Evolutionary conservation across 2,797 vertebrate genomes (phyloP).

Genomic region (Brotula barbata): DNA sequence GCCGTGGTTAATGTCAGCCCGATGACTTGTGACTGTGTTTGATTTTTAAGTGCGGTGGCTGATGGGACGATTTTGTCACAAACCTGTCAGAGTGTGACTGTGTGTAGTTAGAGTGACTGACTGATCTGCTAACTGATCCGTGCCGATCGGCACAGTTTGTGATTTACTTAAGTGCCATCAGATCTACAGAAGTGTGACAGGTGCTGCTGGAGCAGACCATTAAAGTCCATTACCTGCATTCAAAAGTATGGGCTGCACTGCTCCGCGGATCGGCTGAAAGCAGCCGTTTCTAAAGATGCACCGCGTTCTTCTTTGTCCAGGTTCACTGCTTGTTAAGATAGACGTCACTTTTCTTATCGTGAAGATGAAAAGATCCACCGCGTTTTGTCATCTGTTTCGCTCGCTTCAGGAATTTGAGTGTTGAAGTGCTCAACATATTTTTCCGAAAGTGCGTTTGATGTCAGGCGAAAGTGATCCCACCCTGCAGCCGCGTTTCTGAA

Average conservation of each 20-base stretch:
- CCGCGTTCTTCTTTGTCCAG: slow-evolving; percentile 24
- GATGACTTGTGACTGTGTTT: slow-evolving; percentile 28
- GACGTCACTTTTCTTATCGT: too few species aligned
- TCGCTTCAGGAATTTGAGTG: too few species aligned
- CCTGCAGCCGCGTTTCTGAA: too few species aligned
- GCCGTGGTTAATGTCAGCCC: slow-evolving; percentile 51
- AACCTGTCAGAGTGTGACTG: background rate
- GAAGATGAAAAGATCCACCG: too few species aligned
- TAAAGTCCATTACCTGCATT: slow-evolving; percentile 43
- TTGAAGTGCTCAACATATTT: too few species aligned
- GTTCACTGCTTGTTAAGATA: too few species aligned
- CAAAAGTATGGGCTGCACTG: slow-evolving; percentile 23
- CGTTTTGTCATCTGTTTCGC: too few species aligned
- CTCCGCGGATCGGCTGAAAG: slow-evolving; percentile 28
- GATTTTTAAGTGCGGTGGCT: slow-evolving; percentile 9
- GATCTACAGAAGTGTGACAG: slow-evolving; percentile 27
- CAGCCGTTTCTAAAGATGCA: slow-evolving; percentile 7
- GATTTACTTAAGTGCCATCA: slow-evolving; percentile 31
- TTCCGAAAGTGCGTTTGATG: too few species aligned
- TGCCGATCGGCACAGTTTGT: slow-evolving; percentile 30
- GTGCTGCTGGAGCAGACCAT: slow-evolving; percentile 28
- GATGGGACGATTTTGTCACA: slow-evolving; percentile 18
- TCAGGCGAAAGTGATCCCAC: too few species aligned
- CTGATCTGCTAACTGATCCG: slow-evolving; percentile 11
- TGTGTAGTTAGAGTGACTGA: background rate